Evolutionary conservation across 2,888 invertebrate genomes (phyloP), one percentile per base, ranked within the genome.

Genomic region (Leistus spinibarbis): DNA sequence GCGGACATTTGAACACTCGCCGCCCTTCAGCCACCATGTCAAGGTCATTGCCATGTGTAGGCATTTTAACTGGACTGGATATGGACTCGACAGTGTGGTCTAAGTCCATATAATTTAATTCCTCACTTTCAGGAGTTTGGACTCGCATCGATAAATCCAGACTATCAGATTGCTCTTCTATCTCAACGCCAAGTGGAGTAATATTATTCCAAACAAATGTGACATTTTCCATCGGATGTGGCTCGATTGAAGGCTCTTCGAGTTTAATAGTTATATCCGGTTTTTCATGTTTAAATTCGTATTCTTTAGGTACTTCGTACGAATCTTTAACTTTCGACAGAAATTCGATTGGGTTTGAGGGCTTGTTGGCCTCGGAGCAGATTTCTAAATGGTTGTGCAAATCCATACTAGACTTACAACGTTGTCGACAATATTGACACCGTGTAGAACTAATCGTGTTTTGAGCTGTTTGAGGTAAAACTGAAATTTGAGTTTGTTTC

Each of bases 1-100:
- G 94, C 0, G 96, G 96, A 84, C 96, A 97, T 86, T 95, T 95
- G 86, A 95, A 97, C 68, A 96, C 96, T 85, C 93, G 91, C 82
- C 92, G 92, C 72, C 92, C 89, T 13, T 90, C 88, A 3, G 91
- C 90, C 13, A 91, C 89, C 69, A 89, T 89, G 69, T 91, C 88
- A 80, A 86, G 85, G 74, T 86, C 86, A 77, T 84, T 86, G 7
- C 88, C 89, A 78, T 89, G 90, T 84, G 91, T 91, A 82, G 82
- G 88, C 84, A 88, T 90, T 88, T 88, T 89, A 82, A 88, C 88
- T 64, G 68, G 56, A 72, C 69, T 69, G 4, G 75, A 66, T 72
- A 13, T 76, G 27, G 9, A 60, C 23, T 65, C 77, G 73, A 53
- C 68, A 78, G 16, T 76, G 74, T 60, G 73, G 76, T 82, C 82